Evolutionary conservation across 2,888 invertebrate species (phyloP), one percentile per base, ranked within the genome.

Genomic region (Erannis defoliaria): DNA sequence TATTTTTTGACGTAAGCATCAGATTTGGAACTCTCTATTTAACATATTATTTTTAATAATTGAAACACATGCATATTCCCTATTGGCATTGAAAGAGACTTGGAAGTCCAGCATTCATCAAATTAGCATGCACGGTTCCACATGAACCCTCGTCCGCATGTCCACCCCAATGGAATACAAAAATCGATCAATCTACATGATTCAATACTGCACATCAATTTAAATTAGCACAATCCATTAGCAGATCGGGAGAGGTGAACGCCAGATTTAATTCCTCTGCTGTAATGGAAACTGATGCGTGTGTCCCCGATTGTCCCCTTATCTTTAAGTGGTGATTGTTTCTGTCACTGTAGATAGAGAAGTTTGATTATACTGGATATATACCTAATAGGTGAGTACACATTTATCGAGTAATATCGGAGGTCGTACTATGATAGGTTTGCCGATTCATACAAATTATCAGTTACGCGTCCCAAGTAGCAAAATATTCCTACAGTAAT

Each of bases 221-320:
- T 65, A 64, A 77, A 79, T 81, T 82, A 86, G 82, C 75, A 75
- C 80, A 77, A 80, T 83, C 85, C 85, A 88, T 89, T 89, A 89
- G 84, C 68, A 74, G 82, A 85, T 84, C 77, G 80, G 80, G 75
- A 49, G 48, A 18, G 33, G 57, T 62, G 54, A 54, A 64, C 53
- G 56, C 56, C 78, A 80, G 84, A 88, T 90, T 90, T 85, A 86
- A 89, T 89, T 89, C 84, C 75, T 80, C 71, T 78, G 80, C 80
- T 76, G 75, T 88, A 87, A 89, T 86, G 80, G 82, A 86, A 77
- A 85, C 82, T 78, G 84, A 86, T 88, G 84, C 72, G 55, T 66
- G 35, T 50, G 14, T 68, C 78, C 81, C 80, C 76, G n/a, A n/a
- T n/a, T n/a, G n/a, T n/a, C n/a, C n/a, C n/a, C n/a, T 72, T 76